A percentile compares a stretch with the other conserved stretches of the same genome.
These are phyloP conservation scores for Podotricha telesiphe DNA, from an alignment of 2,888 invertebrate species.

Conservation along the genomic window DNA sequence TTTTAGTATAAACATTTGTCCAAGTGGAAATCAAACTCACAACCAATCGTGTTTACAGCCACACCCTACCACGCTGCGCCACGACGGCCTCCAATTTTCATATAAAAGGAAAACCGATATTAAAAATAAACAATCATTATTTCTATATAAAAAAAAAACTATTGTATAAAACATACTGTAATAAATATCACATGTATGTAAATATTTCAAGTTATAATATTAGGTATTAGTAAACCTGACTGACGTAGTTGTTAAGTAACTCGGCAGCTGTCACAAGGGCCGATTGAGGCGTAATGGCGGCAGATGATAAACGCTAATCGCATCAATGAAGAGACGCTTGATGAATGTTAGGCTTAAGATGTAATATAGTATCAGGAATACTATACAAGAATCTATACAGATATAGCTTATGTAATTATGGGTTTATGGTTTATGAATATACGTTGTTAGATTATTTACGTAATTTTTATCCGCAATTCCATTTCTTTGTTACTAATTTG, in stretches of 20 bases:
- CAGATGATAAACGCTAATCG: slow-evolving; percentile 25
- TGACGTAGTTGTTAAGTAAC: slow-evolving; percentile 21
- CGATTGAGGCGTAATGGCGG: slow-evolving; percentile 22
- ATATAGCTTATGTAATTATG: not conserved
- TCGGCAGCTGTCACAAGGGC: slow-evolving; percentile 20
- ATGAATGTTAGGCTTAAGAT: slow-evolving; percentile 21
- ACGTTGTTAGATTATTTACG: not conserved
- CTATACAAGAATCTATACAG: not conserved
- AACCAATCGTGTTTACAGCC: too few species aligned
- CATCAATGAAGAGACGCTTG: slow-evolving; percentile 23
- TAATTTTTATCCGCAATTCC: too few species aligned
- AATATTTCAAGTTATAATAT: not conserved
- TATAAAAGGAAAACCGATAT: too few species aligned
- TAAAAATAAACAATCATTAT: too few species aligned
- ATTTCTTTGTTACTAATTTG: too few species aligned
- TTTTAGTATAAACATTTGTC: too few species aligned
- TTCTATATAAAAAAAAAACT: too few species aligned
- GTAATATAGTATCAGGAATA: slow-evolving; percentile 10
- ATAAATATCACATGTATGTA: not conserved
- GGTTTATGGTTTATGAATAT: not conserved
- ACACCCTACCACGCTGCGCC: too few species aligned
- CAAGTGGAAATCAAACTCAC: too few species aligned
- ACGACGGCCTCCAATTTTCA: too few species aligned
- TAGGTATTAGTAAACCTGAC: slow-evolving; percentile 16
- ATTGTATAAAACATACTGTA: not conserved